Evolutionary conservation across 2,797 vertebrate species (phyloP), one percentile per base, ranked within the genome.

Genomic region (Sternotherus odoratus): DNA sequence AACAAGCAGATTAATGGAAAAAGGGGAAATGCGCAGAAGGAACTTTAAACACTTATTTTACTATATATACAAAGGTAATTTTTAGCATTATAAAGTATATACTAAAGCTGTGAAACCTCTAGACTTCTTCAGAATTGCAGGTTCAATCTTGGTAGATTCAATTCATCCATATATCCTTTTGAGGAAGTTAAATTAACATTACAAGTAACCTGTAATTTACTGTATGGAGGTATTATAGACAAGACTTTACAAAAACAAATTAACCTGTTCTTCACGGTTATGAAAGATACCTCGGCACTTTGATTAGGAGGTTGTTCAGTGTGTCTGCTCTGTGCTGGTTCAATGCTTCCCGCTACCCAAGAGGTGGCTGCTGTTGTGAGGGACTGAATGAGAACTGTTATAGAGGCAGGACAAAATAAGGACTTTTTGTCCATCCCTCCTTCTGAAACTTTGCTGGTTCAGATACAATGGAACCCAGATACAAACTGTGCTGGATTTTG

Each of bases 401-500:
- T 48, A 28, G 19, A 51, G n/a, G 8, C 19, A 26, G n/a, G 26
- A 78, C 4, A 69, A 26, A 33, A 56, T 56, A 24, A 56, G 54
- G 12, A 28, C 17, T 78, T 1, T 74, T 87, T 78, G 51, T 77
- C 15, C 8, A 88, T 4, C 1, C 1, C 75, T 5, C 16, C 30
- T 23, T 77, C 84, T 69, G 39, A 69, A 75, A 77, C 50, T 12
- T 81, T 50, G 3, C 82, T 80, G 46, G 8, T 26, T 79, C 33
- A 82, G 63, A 24, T 86, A 79, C 30, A 84, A 89, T 57, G 33
- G 3, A 82, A 63, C 21, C 24, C 50, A 83, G 39, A 28, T 17
- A 1, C n/a, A 50, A 84, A n/a, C 8, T 11, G 49, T 0, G 1
- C 4, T 4, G 4, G 23, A 46, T 36, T 88, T 60, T 12, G 53